phyloP scores from a whole-genome alignment of 2,797 vertebrate genomes.

The Limosa lapponica region DNA sequence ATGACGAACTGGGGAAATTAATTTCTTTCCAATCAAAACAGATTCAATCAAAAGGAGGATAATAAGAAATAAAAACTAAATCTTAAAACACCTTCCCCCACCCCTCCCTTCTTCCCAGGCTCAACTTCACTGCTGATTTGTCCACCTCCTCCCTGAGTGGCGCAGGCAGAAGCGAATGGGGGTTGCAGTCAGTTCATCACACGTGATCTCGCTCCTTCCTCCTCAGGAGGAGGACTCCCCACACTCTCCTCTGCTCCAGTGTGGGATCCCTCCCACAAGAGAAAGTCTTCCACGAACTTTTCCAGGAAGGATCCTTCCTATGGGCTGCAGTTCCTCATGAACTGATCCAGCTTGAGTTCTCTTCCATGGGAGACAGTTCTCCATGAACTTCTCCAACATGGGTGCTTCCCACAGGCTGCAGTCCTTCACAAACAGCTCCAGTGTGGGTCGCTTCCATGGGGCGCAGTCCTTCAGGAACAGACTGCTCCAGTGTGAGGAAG shows the following conservation, averaged over 20 bases:
- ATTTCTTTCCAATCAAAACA: not conserved
- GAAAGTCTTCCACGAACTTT: no score
- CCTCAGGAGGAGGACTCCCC: not conserved
- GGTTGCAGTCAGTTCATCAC: not conserved
- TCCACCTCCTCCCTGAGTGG: not conserved
- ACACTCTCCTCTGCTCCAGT: not conserved
- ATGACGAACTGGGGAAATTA: not conserved
- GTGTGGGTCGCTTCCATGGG: not conserved
- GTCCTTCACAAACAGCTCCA: not conserved
- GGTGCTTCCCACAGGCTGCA: not conserved
- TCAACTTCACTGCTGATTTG: not conserved
- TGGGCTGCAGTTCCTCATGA: no score
- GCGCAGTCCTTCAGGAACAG: not conserved
- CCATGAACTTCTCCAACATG: no score
- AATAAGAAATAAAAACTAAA: not conserved
- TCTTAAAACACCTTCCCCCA: not conserved
- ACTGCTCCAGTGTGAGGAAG: not conserved
- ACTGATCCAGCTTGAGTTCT: no score
- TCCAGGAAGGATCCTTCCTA: no score
- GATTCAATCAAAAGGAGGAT: no score
- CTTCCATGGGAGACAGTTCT: no score
- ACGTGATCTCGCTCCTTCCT: not conserved
- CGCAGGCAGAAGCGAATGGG: accelerated
- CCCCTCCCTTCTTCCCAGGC: not conserved
- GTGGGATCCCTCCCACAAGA: no score